Percentiles rank a stretch among this genome's conserved stretches.
phyloP scores from a whole-genome alignment of 2,113 vertebrate species.

The Barbus barbus region DNA sequence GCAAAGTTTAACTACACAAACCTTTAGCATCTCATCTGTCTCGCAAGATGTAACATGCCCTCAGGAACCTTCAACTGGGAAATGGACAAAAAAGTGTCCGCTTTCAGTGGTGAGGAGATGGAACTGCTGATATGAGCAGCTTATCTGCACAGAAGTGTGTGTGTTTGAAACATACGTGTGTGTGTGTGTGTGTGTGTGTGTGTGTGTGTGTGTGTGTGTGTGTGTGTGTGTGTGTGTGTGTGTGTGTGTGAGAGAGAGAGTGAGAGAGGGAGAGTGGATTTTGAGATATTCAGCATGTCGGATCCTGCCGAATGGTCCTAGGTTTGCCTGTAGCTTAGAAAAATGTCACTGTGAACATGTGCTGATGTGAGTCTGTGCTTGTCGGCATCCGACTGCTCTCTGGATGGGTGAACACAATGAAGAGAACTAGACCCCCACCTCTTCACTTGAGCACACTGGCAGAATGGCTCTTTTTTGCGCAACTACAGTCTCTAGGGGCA shows the following conservation, averaged over 20 bases:
- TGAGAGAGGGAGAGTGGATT: conserved; percentile 25
- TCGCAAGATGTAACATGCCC: conserved; percentile 42
- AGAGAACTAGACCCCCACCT: background rate
- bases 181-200: background rate
- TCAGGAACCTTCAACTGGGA: background rate
- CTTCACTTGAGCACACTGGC: background rate
- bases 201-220: no score
- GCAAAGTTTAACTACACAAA: conserved; percentile 17
- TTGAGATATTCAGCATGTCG: conserved; percentile 59
- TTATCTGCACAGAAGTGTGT: conserved; percentile 36
- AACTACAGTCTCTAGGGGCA: background rate
- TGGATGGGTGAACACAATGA: conserved; percentile 32
- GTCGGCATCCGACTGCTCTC: conserved; percentile 25
- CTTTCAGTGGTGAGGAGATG: conserved; percentile 24
- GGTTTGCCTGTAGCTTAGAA: conserved; percentile 57
- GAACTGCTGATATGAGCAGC: background rate
- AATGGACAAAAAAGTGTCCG: conserved; percentile 44
- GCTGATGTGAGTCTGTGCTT: conserved; percentile 62
- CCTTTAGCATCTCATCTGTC: background rate
- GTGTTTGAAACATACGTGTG: conserved; percentile 10
- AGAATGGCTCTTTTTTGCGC: conserved; percentile 12
- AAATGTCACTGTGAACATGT: conserved; percentile 53
- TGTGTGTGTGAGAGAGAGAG: background rate
- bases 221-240: background rate
- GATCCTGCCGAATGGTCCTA: conserved; percentile 60